Percentiles rank a stretch among this genome's conserved stretches.
phyloP scores from a whole-genome alignment of 1,140 invertebrate species.

The Drosophila lowei region DNA sequence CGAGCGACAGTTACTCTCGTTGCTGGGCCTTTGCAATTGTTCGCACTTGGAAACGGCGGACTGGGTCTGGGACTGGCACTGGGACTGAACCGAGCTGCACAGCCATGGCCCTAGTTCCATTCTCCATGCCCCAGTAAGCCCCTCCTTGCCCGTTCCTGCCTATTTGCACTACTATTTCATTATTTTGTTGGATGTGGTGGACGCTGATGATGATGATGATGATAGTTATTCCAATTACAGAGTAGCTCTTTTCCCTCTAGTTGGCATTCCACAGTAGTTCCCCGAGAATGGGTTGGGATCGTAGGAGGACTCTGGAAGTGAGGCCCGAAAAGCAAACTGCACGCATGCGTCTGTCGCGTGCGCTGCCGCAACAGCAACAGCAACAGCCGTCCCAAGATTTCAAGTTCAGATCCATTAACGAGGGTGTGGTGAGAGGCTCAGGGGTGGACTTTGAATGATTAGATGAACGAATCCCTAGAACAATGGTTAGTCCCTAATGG shows the following conservation, averaged over 20 bases:
- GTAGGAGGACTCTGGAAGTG: conserved; percentile 10
- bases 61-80: conserved; percentile 8
- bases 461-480: too few species aligned
- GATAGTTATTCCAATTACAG: conserved; percentile 49
- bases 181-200: conserved; percentile 45
- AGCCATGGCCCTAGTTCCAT: conserved; percentile 29
- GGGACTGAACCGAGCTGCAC: conserved; percentile 16
- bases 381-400: neutral
- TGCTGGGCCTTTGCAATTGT: conserved; percentile 59
- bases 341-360: conserved; percentile 40
- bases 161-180: conserved; percentile 63
- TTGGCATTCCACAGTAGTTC: conserved; percentile 18
- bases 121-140: conserved; percentile 8
- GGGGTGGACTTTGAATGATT: neutral
- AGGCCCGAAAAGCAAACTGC: conserved; percentile 2
- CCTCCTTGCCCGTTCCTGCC: conserved; percentile 11
- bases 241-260: conserved; percentile 31
- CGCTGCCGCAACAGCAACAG: neutral
- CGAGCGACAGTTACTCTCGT: conserved; percentile 65
- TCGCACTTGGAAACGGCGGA: conserved; percentile 61
- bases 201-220: conserved; percentile 28
- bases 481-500: too few species aligned
- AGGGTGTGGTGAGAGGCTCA: neutral
- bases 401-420: conserved; percentile 28
- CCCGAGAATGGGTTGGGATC: conserved; percentile 27